Conservation (phyloP, 2,797 vertebrate species). For the Typhlichthys subterraneus region DNA sequence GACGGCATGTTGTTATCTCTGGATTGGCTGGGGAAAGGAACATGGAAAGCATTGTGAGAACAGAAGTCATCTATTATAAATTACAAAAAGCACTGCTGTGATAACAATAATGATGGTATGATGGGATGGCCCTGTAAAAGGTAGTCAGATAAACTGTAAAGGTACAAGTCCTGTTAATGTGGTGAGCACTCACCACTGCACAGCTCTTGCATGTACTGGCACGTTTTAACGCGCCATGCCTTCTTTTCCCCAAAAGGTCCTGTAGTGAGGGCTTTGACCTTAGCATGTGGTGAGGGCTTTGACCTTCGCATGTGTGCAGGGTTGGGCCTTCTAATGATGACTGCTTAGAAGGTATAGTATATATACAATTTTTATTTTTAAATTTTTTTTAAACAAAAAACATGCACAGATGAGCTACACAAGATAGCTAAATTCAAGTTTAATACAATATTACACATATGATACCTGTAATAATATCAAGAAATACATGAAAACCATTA, state of each 20-base stretch:
- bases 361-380: no score
- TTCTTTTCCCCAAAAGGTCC: constrained; percentile 23
- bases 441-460: no score
- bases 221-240: constrained; percentile 19
- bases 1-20: constrained; percentile 70
- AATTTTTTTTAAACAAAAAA: no score
- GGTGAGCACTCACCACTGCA: constrained; percentile 40
- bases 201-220: constrained; percentile 14
- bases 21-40: constrained; percentile 33
- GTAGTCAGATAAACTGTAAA: neutral
- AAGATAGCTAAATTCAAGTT: no score
- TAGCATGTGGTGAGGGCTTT: constrained; percentile 58
- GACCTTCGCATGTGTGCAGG: constrained; percentile 59
- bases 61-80: constrained; percentile 13
- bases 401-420: no score
- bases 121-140: neutral
- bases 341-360: no score
- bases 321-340: neutral
- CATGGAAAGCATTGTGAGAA: constrained; percentile 25
- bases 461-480: no score
- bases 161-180: neutral
- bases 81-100: constrained; percentile 16
- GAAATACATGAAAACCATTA: no score
- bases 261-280: constrained; percentile 56
- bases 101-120: neutral